Evolutionary conservation across 2,797 vertebrate genomes (phyloP).

Genomic region (Mus minutoides): DNA sequence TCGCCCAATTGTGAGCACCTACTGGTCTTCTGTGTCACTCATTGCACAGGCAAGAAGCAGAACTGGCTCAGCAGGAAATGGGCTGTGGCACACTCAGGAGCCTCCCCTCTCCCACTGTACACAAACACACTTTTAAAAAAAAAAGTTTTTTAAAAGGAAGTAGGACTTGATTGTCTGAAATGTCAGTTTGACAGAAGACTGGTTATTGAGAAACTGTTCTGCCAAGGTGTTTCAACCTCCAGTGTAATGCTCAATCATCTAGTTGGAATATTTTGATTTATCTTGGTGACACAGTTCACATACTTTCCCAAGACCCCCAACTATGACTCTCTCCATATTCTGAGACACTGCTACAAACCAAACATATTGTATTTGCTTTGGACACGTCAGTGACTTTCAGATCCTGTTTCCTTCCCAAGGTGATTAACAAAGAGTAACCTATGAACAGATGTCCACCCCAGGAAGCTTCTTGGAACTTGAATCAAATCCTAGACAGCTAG

Average conservation of each 20-base stretch:
- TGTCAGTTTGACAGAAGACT: not conserved
- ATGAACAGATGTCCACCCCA: not conserved
- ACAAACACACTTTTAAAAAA: not conserved
- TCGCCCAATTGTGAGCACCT: not conserved
- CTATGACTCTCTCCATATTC: not conserved
- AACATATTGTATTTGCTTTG: not conserved
- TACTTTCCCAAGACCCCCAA: not conserved
- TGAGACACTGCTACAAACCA: not conserved
- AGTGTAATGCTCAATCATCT: conserved; percentile 3
- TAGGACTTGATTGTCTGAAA: conserved; percentile 22
- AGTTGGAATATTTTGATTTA: conserved; percentile 10
- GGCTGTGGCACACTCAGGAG: not conserved
- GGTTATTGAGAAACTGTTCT: conserved; percentile 33
- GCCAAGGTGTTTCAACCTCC: not conserved
- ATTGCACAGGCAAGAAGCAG: not conserved
- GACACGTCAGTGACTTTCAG: conserved; percentile 11
- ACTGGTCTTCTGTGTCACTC: not conserved
- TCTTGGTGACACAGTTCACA: not conserved
- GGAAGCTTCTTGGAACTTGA: not conserved
- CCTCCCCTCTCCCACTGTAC: not conserved
- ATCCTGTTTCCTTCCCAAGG: conserved; percentile 18
- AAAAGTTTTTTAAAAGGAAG: not conserved
- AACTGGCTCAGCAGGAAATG: not conserved
- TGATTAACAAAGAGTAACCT: conserved; percentile 21
- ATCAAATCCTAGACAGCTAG: conserved; percentile 21